Conservation (phyloP, 92 coral and sea anemone genomes). For the Epizoanthus scotinus region DNA sequence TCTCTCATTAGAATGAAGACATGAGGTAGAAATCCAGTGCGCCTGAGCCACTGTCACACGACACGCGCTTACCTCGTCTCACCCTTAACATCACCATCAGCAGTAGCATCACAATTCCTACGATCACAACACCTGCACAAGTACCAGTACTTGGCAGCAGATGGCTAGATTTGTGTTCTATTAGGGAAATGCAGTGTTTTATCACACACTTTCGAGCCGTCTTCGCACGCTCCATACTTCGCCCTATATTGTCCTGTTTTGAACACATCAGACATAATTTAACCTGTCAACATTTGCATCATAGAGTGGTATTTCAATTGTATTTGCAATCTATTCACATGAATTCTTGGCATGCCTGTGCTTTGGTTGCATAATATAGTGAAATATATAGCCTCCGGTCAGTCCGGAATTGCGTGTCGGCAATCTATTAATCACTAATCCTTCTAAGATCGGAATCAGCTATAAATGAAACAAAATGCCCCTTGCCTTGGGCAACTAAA, state of each 20-base stretch:
- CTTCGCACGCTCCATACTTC: slow-evolving; percentile 1
- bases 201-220: neutral
- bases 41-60: too few relatives aligned
- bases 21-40: neutral
- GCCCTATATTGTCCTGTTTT: neutral
- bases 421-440: too few relatives aligned
- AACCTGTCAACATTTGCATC: neutral
- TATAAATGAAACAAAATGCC: too few relatives aligned
- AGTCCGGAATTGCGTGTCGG: too few relatives aligned
- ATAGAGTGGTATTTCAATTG: neutral
- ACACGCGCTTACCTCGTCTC: slow-evolving; percentile 3
- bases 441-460: too few relatives aligned
- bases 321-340: too few relatives aligned
- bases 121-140: slow-evolving; percentile 1
- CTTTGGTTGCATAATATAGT: too few relatives aligned
- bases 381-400: too few relatives aligned
- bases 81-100: neutral
- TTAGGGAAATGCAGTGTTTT: neutral
- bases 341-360: too few relatives aligned
- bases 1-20: neutral
- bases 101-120: neutral
- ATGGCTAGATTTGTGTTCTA: neutral
- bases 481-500: too few relatives aligned
- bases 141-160: neutral
- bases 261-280: neutral